phyloP scores from a whole-genome alignment of 1,140 invertebrate genomes.

The Pogonognathellus flavescens region DNA sequence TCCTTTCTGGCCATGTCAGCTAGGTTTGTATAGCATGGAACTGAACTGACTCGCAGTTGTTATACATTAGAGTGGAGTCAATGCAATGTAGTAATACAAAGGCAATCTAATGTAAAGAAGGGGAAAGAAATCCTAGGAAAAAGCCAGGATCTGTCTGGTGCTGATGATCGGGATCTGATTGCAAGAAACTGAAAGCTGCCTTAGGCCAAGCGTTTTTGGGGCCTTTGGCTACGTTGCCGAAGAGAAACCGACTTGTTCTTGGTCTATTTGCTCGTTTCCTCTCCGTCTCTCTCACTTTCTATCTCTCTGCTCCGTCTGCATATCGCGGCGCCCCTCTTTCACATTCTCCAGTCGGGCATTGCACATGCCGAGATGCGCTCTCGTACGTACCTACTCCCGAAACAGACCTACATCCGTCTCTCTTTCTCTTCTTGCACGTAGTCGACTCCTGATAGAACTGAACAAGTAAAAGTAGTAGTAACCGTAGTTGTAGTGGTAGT shows the following conservation, averaged over 20 bases:
- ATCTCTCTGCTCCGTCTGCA: neutral
- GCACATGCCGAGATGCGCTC: slow-evolving; percentile 63
- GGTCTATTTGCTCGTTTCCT: neutral
- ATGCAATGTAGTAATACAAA: neutral
- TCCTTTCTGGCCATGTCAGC: neutral
- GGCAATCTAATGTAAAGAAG: slow-evolving; percentile 7
- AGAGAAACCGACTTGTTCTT: neutral
- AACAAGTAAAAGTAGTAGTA: neutral
- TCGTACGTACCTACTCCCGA: neutral
- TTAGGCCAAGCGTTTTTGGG: neutral
- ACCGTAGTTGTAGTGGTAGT: neutral
- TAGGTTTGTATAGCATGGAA: neutral
- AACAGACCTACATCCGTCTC: neutral
- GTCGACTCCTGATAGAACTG: neutral
- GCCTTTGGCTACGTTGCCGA: neutral
- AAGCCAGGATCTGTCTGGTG: neutral
- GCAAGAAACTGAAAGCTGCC: slow-evolving; percentile 28
- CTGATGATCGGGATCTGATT: slow-evolving; percentile 40
- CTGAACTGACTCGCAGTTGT: neutral
- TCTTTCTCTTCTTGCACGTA: too few relatives aligned
- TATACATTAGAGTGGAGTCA: neutral
- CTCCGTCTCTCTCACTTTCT: slow-evolving; percentile 24
- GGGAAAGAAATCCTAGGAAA: slow-evolving; percentile 9
- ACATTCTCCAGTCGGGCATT: neutral
- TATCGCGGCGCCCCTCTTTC: neutral